Evolutionary conservation across 2,888 invertebrate species (phyloP).

Genomic region (Anorthoa munda): DNA sequence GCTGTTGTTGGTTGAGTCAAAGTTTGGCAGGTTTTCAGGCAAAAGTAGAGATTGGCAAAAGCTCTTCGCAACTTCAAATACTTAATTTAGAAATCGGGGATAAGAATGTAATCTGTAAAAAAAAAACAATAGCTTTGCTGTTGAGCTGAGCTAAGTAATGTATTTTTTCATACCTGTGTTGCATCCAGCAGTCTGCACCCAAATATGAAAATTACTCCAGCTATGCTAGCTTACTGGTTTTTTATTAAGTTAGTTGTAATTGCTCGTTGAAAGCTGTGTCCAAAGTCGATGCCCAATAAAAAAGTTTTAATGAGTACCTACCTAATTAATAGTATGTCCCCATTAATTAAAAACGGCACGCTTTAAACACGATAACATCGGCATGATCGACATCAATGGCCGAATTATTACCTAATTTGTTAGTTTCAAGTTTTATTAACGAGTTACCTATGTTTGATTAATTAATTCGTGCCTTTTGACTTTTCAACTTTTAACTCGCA

Average conservation of each 20-base stretch:
- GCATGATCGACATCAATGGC: not conserved
- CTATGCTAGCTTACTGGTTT: not conserved
- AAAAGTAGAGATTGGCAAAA: too few species aligned
- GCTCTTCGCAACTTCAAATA: too few species aligned
- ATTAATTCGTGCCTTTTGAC: constrained; percentile 9
- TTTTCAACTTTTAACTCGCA: constrained; percentile 4
- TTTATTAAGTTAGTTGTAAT: not conserved
- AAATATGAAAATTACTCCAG: not conserved
- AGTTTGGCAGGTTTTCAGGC: too few species aligned
- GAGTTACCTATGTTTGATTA: constrained; percentile 1
- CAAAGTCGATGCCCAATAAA: not conserved
- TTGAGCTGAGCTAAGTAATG: not conserved
- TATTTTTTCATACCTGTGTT: not conserved
- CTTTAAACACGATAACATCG: constrained; percentile 33
- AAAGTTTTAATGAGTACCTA: not conserved
- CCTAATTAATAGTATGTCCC: not conserved
- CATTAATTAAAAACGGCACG: constrained; percentile 42
- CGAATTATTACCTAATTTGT: constrained; percentile 32
- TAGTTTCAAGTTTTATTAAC: not conserved
- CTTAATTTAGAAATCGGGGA: too few species aligned
- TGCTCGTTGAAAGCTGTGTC: not conserved
- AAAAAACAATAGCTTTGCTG: not conserved
- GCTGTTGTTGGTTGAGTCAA: too few species aligned
- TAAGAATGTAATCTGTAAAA: too few species aligned
- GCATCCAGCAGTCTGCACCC: not conserved